phyloP scores from a whole-genome alignment of 2,888 invertebrate genomes.

The Zygogramma bicolorata region DNA sequence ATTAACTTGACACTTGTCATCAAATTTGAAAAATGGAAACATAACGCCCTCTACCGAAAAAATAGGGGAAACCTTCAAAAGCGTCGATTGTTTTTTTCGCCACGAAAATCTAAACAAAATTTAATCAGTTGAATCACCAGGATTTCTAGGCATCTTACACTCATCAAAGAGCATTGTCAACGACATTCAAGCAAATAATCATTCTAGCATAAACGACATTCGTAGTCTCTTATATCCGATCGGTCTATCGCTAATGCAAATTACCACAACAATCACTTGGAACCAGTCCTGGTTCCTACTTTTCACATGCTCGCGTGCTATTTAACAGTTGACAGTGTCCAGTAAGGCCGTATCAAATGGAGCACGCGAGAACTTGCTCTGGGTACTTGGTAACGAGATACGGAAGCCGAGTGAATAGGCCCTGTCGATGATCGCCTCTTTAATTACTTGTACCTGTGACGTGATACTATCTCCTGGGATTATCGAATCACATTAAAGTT shows the following conservation, averaged over 20 bases:
- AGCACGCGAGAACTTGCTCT: conserved; percentile 37
- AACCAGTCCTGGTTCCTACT: conserved; percentile 1
- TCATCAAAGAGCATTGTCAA: too few species aligned
- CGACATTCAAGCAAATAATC: too few species aligned
- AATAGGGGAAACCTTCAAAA: too few species aligned
- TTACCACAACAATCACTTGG: neutral
- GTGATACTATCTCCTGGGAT: conserved; percentile 54
- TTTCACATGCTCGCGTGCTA: neutral
- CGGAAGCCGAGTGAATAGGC: conserved; percentile 39
- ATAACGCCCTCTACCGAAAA: too few species aligned
- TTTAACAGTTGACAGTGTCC: conserved; percentile 12
- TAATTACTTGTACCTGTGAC: conserved; percentile 55
- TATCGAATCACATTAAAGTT: conserved; percentile 57
- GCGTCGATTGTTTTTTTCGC: too few species aligned
- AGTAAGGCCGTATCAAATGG: conserved; percentile 28
- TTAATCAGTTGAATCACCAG: too few species aligned
- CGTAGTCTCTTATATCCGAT: neutral
- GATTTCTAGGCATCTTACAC: too few species aligned
- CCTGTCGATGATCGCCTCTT: conserved; percentile 47
- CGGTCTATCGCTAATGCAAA: neutral
- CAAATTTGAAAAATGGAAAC: too few species aligned
- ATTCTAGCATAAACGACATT: too few species aligned
- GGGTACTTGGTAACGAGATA: conserved; percentile 32
- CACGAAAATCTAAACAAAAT: too few species aligned
- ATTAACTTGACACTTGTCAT: too few species aligned